phyloP scores from a whole-genome alignment of 2,113 vertebrate species.

The Oenanthe melanoleuca region DNA sequence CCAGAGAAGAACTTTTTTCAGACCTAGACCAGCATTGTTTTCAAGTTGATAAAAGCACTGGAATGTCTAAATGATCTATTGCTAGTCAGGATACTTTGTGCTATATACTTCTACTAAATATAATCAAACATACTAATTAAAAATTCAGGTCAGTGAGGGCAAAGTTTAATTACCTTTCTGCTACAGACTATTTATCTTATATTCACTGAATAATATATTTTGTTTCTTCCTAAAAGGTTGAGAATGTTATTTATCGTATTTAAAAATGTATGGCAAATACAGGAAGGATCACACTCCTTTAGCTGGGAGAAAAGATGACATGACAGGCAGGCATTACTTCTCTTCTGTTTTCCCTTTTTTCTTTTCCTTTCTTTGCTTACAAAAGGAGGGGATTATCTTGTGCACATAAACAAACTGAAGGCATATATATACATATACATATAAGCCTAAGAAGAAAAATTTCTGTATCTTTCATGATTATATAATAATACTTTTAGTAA shows the following conservation, averaged over 20 bases:
- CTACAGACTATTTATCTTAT: not conserved
- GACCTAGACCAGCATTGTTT: not conserved
- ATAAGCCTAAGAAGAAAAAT: accelerated
- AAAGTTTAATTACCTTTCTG: conserved; percentile 10
- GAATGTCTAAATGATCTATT: not conserved
- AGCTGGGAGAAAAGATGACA: not conserved
- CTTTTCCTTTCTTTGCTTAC: not conserved
- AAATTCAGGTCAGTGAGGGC: not conserved
- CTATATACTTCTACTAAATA: not conserved
- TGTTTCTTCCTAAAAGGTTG: not conserved
- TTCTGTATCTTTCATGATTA: not conserved
- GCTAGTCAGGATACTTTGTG: not conserved
- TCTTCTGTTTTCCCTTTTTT: accelerated
- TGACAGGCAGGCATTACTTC: not conserved
- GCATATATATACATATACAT: not conserved
- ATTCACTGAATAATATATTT: not conserved
- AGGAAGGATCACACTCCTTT: not conserved
- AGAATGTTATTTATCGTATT: not conserved
- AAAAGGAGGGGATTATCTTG: not conserved
- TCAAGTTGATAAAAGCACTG: not conserved
- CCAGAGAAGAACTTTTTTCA: not conserved
- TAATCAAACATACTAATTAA: conserved; percentile 5
- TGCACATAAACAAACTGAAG: not conserved
- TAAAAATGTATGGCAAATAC: not conserved
- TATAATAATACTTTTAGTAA: not conserved